A percentile compares a stretch with the other conserved stretches of the same genome.
Evolutionary conservation across 2,113 vertebrate species (phyloP).

Genomic region (Tenrec ecaudatus): DNA sequence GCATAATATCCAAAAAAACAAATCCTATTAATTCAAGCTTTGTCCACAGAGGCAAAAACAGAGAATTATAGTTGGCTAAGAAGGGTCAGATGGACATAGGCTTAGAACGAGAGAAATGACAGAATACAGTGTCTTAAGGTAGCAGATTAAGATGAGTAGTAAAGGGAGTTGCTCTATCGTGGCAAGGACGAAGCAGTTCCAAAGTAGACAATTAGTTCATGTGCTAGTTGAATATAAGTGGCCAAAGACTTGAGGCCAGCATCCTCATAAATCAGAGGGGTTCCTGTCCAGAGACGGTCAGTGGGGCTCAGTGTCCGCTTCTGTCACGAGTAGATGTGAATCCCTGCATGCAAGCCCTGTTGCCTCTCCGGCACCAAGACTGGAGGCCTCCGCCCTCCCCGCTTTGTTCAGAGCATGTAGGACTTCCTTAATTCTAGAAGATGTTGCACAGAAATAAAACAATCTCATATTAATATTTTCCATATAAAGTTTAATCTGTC

Average conservation of each 20-base stretch:
- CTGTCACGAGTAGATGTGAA: not conserved
- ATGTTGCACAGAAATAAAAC: conserved; percentile 49
- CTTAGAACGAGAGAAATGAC: conserved; percentile 16
- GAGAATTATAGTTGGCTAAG: conserved; percentile 35
- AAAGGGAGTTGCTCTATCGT: not conserved
- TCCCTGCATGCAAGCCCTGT: not conserved
- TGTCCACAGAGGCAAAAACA: conserved; percentile 8
- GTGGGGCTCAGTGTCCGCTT: not conserved
- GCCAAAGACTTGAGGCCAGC: not conserved
- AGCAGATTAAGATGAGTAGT: conserved; percentile 43
- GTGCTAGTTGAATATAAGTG: not conserved
- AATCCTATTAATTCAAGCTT: not conserved
- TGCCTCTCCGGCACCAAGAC: conserved; percentile 2
- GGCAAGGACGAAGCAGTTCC: conserved; percentile 10
- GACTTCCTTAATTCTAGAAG: conserved; percentile 36
- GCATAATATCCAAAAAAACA: not conserved
- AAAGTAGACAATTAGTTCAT: not conserved
- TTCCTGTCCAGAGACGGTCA: not conserved
- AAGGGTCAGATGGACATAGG: conserved; percentile 3
- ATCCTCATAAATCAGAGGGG: not conserved
- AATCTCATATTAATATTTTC: conserved; percentile 54
- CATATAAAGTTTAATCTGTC: conserved; percentile 45
- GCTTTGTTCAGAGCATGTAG: not conserved
- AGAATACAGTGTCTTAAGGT: not conserved
- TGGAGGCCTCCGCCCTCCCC: not conserved